These are phyloP conservation scores for Oophaga sylvatica DNA, from an alignment of 2,797 vertebrate genomes.

Conservation along the genomic window DNA sequence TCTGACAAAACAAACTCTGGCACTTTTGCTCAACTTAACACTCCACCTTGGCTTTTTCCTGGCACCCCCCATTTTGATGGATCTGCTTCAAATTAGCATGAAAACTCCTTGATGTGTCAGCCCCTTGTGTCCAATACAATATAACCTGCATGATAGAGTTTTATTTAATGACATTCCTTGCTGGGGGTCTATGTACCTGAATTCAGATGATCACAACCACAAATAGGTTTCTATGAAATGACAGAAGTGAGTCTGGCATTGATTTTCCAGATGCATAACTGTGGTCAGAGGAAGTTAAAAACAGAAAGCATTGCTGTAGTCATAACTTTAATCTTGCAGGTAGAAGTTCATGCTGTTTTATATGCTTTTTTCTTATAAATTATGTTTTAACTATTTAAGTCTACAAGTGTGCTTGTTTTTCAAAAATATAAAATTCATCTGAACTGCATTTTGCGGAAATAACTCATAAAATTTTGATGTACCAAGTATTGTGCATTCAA, in stretches of 20 bases:
- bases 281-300: neutral
- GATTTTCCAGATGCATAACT: neutral
- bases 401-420: slow-evolving; percentile 20
- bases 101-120: no score
- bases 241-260: neutral
- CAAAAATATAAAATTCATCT: slow-evolving; percentile 27
- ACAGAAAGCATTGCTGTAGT: neutral
- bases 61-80: no score
- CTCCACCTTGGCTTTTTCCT: no score
- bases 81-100: no score
- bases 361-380: slow-evolving; percentile 26
- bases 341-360: slow-evolving; percentile 24
- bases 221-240: neutral
- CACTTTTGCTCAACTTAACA: no score
- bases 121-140: neutral
- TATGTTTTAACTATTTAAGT: neutral
- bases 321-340: slow-evolving; percentile 2
- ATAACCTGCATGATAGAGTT: no score
- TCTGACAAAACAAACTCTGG: no score
- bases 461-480: slow-evolving; percentile 37
- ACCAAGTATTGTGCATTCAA: slow-evolving; percentile 16
- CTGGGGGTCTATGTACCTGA: neutral
- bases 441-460: slow-evolving; percentile 27
- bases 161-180: neutral
- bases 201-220: neutral